A percentile compares a stretch with the other conserved stretches of the same genome.
These are phyloP conservation scores for Struthio camelus DNA, from an alignment of 2,113 vertebrate genomes.

Conservation along the genomic window DNA sequence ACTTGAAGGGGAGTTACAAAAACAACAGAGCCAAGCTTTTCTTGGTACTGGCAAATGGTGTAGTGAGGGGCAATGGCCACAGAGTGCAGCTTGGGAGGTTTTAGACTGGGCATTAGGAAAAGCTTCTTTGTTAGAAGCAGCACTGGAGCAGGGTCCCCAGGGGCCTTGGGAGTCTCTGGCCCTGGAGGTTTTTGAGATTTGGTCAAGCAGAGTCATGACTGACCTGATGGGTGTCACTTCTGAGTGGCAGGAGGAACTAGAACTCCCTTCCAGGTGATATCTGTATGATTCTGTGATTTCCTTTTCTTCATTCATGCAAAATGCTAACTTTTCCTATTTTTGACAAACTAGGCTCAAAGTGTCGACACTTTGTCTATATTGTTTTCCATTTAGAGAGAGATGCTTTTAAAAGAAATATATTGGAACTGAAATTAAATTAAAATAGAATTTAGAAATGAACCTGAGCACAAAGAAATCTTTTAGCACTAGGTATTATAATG, in stretches of 20 bases:
- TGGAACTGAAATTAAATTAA: background rate
- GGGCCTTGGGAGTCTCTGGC: accelerated
- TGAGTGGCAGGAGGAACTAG: background rate
- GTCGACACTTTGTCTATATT: too few species aligned
- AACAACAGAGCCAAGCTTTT: background rate
- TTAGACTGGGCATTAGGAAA: background rate
- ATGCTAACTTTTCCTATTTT: too few species aligned
- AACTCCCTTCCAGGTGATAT: too few species aligned
- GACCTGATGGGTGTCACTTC: background rate
- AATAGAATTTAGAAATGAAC: background rate
- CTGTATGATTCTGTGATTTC: too few species aligned
- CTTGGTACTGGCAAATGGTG: accelerated
- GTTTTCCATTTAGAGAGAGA: too few species aligned
- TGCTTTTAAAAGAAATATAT: background rate
- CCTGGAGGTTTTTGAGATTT: background rate
- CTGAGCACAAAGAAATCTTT: background rate
- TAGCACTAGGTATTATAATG: background rate
- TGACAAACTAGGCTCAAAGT: too few species aligned
- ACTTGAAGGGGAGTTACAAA: background rate
- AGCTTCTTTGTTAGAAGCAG: background rate
- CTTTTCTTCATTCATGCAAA: too few species aligned
- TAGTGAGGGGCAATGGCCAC: background rate
- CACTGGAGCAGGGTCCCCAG: background rate
- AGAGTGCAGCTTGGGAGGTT: background rate
- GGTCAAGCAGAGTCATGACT: background rate